These are phyloP conservation scores for Drosophila novamexicana DNA, from an alignment of 1,140 invertebrate genomes.

Conservation along the genomic window DNA sequence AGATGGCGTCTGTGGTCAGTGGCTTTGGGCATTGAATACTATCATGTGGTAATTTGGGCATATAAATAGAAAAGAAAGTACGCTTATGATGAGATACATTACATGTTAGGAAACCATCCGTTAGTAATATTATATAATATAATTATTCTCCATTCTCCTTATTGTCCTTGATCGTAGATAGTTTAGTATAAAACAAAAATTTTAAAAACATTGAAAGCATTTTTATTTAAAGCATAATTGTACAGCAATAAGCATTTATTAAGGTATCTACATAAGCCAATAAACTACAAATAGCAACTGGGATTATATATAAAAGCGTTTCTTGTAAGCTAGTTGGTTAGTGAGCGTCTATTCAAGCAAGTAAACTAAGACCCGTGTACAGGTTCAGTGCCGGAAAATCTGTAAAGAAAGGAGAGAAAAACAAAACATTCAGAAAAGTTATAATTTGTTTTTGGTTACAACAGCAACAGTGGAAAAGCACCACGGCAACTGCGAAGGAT, in stretches of 20 bases:
- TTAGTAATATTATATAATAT: too few relatives aligned
- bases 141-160: background rate
- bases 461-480: slow-evolving; percentile 33
- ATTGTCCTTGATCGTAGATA: background rate
- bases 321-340: slow-evolving; percentile 66
- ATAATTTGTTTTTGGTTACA: slow-evolving; percentile 53
- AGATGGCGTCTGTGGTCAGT: slow-evolving; percentile 52
- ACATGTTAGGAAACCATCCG: slow-evolving; percentile 10
- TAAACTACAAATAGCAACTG: slow-evolving; percentile 50
- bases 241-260: slow-evolving; percentile 32
- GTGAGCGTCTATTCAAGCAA: slow-evolving; percentile 63
- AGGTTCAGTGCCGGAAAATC: slow-evolving; percentile 36
- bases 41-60: background rate
- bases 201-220: slow-evolving; percentile 53
- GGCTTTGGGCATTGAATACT: background rate
- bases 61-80: background rate
- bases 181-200: slow-evolving; percentile 47
- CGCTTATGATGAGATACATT: slow-evolving; percentile 18
- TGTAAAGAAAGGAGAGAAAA: slow-evolving; percentile 53
- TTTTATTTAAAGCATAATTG: slow-evolving; percentile 60
- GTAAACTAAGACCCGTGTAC: slow-evolving; percentile 42
- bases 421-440: slow-evolving; percentile 47
- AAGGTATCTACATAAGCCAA: slow-evolving; percentile 55
- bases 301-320: slow-evolving; percentile 51
- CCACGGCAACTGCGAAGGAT: slow-evolving; percentile 22